These are phyloP conservation scores for Vicugna pacos DNA, from an alignment of 2,113 vertebrate genomes.

Conservation along the genomic window DNA sequence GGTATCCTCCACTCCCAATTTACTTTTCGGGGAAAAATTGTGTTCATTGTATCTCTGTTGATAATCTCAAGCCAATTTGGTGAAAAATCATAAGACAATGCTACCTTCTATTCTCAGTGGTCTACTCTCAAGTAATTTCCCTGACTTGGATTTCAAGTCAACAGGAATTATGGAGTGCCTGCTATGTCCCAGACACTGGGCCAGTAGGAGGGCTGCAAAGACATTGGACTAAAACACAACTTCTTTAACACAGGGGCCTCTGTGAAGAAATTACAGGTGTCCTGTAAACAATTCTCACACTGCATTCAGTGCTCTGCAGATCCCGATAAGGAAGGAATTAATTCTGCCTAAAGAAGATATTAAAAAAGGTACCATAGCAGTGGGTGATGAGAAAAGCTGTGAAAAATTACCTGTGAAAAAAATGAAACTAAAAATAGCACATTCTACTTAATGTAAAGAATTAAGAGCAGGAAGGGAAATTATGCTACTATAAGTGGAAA, in stretches of 20 bases:
- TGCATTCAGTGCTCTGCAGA: background rate
- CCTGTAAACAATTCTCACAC: background rate
- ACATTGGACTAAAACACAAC: background rate
- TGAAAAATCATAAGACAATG: background rate
- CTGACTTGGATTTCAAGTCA: background rate
- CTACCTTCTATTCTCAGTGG: background rate
- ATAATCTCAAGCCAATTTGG: background rate
- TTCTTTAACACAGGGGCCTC: background rate
- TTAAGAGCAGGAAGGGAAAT: background rate
- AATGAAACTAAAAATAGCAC: background rate
- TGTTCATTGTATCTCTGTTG: background rate
- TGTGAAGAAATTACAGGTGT: background rate
- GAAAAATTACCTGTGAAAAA: background rate
- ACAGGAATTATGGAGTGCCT: background rate
- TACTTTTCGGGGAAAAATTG: background rate
- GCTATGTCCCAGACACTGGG: background rate
- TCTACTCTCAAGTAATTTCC: background rate
- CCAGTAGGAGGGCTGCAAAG: background rate
- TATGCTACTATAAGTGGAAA: background rate
- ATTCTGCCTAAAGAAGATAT: background rate
- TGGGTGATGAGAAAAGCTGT: background rate
- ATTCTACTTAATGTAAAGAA: background rate
- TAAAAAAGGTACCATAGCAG: background rate
- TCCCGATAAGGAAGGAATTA: background rate
- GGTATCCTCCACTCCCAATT: background rate